A percentile compares a stretch with the other conserved stretches of the same genome.
These are phyloP conservation scores for Helicorthomorpha holstii DNA, from an alignment of 1,140 invertebrate genomes.

Conservation along the genomic window DNA sequence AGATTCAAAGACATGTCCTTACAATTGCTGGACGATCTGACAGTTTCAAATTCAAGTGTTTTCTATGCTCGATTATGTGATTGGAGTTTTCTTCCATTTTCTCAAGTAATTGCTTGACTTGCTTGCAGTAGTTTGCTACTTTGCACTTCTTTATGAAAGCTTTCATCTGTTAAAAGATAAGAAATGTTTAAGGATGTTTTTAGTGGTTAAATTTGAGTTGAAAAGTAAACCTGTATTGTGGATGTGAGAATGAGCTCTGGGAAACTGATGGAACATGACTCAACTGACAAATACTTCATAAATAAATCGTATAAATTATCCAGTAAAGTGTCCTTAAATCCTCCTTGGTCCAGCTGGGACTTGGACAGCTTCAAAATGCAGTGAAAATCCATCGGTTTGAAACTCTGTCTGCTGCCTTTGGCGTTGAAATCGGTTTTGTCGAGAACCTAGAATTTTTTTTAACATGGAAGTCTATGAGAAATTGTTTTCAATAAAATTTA, in stretches of 20 bases:
- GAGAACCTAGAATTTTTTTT: not conserved
- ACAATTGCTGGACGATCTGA: slow-evolving; percentile 21
- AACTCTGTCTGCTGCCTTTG: slow-evolving; percentile 16
- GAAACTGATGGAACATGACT: slow-evolving; percentile 23
- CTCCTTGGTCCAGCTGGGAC: slow-evolving; percentile 23
- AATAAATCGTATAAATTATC: not conserved
- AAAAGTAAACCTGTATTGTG: slow-evolving; percentile 21
- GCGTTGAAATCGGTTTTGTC: slow-evolving; percentile 23
- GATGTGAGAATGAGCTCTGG: slow-evolving; percentile 28
- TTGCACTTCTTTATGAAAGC: slow-evolving; percentile 29
- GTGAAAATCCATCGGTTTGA: slow-evolving; percentile 28
- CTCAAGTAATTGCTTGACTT: slow-evolving; percentile 27
- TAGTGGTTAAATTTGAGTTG: not conserved
- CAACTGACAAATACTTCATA: not conserved
- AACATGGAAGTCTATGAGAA: no score
- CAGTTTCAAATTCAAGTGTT: slow-evolving; percentile 19
- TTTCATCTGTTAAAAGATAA: slow-evolving; percentile 12
- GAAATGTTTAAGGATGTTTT: slow-evolving; percentile 1
- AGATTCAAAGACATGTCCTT: not conserved
- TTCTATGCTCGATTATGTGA: slow-evolving; percentile 22
- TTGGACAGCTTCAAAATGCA: slow-evolving; percentile 29
- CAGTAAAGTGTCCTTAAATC: slow-evolving; percentile 17
- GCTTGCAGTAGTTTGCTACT: slow-evolving; percentile 25
- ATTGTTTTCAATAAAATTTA: not conserved
- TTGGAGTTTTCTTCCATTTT: slow-evolving; percentile 25